Percentiles rank a stretch among this genome's conserved stretches.
These are phyloP conservation scores for human DNA, from an alignment of 2,113 vertebrate genomes.

Conservation along the genomic window DNA sequence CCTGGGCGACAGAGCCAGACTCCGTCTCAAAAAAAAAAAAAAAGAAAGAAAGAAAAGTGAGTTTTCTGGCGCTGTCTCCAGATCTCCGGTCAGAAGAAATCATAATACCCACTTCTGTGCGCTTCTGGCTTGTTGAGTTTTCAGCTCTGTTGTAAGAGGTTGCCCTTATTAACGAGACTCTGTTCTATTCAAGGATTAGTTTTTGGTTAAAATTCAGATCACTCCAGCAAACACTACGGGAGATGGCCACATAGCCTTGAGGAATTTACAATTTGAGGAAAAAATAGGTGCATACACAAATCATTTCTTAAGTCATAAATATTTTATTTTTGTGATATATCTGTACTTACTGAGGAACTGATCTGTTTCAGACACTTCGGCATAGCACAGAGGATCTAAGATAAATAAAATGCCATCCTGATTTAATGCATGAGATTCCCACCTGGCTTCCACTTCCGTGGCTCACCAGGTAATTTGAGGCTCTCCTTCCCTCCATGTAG, in stretches of 20 bases:
- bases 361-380: background rate
- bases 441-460: background rate
- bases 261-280: background rate
- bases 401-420: background rate
- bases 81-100: background rate
- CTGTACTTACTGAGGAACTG: background rate
- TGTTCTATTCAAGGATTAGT: background rate
- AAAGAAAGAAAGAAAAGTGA: background rate
- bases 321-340: background rate
- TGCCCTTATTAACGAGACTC: background rate
- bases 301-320: background rate
- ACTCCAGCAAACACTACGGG: background rate
- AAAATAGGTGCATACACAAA: background rate
- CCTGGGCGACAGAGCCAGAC: accelerated
- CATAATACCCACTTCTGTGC: too few species aligned
- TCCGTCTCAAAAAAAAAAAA: too few species aligned
- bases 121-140: background rate
- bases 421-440: background rate
- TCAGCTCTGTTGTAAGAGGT: background rate
- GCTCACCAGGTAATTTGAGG: background rate
- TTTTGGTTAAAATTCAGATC: background rate
- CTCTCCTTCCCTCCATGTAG: background rate
- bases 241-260: background rate
- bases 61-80: background rate
- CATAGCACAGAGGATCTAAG: background rate